A percentile compares a stretch with the other conserved stretches of the same genome.
phyloP scores from a whole-genome alignment of 2,797 vertebrate species.

The Alcedo atthis region DNA sequence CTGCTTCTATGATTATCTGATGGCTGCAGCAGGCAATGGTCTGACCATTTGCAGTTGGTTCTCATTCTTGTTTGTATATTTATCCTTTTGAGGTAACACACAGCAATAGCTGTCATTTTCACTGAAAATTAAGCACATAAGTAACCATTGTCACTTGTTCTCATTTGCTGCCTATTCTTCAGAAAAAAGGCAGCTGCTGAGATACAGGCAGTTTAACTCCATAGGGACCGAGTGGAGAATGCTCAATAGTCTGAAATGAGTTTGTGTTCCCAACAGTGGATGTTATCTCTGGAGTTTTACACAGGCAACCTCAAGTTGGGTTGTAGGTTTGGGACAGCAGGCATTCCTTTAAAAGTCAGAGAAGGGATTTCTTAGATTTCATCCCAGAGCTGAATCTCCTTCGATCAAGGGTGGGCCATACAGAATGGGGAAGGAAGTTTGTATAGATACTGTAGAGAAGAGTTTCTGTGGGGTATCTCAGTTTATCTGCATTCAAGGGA shows the following conservation, averaged over 20 bases:
- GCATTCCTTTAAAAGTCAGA: not conserved
- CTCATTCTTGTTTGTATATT: not conserved
- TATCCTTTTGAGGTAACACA: not conserved
- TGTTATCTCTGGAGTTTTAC: not conserved
- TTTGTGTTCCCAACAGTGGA: not conserved
- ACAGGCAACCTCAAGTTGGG: not conserved
- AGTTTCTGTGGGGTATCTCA: not conserved
- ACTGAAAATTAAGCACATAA: not conserved
- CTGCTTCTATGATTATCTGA: not conserved
- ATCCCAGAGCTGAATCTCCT: not conserved
- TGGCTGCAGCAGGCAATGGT: not conserved
- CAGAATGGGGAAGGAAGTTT: not conserved
- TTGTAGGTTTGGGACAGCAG: not conserved
- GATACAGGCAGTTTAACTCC: not conserved
- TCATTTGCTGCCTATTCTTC: constrained; percentile 1
- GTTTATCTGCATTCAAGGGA: not conserved
- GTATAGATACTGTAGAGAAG: not conserved
- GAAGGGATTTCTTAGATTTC: not conserved
- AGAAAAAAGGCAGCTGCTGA: not conserved
- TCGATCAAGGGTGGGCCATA: rapidly evolving
- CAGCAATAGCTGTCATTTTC: not conserved
- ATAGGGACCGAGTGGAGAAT: not conserved
- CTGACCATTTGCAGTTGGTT: not conserved
- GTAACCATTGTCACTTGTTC: not conserved
- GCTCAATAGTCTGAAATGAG: not conserved